Base-by-base conservation (phyloP, 2,797 vertebrate species). In the Falco concolor region DNA sequence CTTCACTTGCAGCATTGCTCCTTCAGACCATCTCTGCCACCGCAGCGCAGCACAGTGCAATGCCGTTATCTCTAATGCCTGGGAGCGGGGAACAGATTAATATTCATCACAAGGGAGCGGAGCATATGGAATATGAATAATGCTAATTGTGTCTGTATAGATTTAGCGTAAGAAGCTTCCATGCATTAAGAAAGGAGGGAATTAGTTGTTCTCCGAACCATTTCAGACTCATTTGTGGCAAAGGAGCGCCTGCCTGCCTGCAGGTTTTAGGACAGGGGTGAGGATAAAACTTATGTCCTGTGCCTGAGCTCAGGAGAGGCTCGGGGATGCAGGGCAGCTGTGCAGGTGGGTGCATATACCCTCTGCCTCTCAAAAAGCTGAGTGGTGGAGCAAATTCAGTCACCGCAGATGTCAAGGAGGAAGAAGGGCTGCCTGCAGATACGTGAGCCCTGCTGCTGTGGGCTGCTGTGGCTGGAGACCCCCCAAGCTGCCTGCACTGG, bases 91-190 rank as follows among this genome's bases (percentile, higher is more conserved):
- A 92, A 68, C 70, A 87, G 89, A 97, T 97, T 97, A 97, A 97
- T 97, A 97, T 97, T 97, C 97, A 96, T 95, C 96, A 94, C 96
- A 57, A 91, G 95, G 80, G 95, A 97, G 93, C 13, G 11, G 87
- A 96, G 96, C 97, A 97, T 97, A 97, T 97, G 97, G 97, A 97
- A 97, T 96, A 97, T 96, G 97, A 97, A 97, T 97, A 97, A 97
- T 97, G 96, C 96, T 97, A 97, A 97, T 97, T 97, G 95, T 96
- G 95, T 86, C 95, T 94, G 96, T 97, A 97, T 97, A 97, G 97
- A 96, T 96, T 97, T 97, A 97, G 94, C 3, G 60, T 96, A 96
- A 97, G 95, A 95, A 95, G 96, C 95, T 95, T 95, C 96, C 78
- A 76, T 96, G 87, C 90, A 94, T 96, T 95, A 93, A 92, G 86